Evolutionary conservation across 2,797 vertebrate genomes (phyloP).

Genomic region (Perodicticus potto): DNA sequence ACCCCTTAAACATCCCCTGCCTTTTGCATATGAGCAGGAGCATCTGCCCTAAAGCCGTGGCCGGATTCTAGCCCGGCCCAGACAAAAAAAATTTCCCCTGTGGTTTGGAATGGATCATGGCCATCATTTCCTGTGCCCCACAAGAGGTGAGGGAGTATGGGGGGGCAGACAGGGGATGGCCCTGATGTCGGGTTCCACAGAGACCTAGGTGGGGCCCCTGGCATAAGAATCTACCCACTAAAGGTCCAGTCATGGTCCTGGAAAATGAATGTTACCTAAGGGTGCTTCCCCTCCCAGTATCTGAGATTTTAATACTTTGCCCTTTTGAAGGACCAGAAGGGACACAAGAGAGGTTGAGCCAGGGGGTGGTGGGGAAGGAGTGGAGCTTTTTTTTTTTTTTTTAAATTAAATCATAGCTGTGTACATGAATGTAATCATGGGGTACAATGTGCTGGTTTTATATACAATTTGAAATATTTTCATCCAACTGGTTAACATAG

Average conservation of each 20-base stretch:
- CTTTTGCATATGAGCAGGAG: constrained; percentile 33
- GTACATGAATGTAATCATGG: too few species aligned
- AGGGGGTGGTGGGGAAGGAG: not conserved
- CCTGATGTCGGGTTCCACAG: not conserved
- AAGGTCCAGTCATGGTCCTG: not conserved
- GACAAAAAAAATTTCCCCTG: constrained; percentile 58
- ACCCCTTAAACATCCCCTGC: not conserved
- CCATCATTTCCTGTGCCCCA: constrained; percentile 57
- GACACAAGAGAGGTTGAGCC: not conserved
- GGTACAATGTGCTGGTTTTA: too few species aligned
- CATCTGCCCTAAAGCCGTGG: not conserved
- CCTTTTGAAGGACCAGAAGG: not conserved
- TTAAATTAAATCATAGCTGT: too few species aligned
- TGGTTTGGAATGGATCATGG: constrained; percentile 57
- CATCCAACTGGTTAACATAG: too few species aligned
- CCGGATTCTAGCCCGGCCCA: constrained; percentile 45
- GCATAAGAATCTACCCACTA: not conserved
- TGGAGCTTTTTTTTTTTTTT: not conserved
- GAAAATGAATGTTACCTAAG: not conserved
- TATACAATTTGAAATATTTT: too few species aligned
- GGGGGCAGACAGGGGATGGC: not conserved
- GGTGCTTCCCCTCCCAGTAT: too few species aligned
- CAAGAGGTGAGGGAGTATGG: not conserved
- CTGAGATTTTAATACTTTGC: not conserved
- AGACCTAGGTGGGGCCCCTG: not conserved